Percentiles rank a stretch among this genome's conserved stretches.
Evolutionary conservation across 35 echinoderm and acorn worm species (phyloP).

Genomic region (Stichopus chloronotus): DNA sequence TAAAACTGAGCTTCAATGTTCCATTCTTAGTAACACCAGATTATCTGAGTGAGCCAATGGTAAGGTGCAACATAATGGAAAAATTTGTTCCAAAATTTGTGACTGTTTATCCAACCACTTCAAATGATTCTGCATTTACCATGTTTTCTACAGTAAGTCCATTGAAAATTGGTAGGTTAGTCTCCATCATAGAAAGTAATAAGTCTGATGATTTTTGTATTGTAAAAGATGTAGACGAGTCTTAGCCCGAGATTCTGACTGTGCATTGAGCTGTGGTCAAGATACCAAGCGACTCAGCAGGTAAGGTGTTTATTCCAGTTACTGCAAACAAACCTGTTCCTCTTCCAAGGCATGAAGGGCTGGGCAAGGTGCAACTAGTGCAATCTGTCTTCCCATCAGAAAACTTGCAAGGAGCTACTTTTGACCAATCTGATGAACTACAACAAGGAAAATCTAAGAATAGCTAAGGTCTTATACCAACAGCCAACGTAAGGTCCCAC

Average conservation of each 20-base stretch:
- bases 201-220: too few species aligned
- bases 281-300: slow-evolving; percentile 31
- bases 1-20: not conserved
- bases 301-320: slow-evolving; percentile 46
- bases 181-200: too few species aligned
- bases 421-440: too few species aligned
- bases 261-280: slow-evolving; percentile 46
- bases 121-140: too few species aligned
- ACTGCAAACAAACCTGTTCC: slow-evolving; percentile 24
- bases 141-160: too few species aligned
- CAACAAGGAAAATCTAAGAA: too few species aligned
- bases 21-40: slow-evolving; percentile 70
- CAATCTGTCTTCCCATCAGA: not conserved
- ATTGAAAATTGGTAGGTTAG: too few species aligned
- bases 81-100: not conserved
- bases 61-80: slow-evolving; percentile 81
- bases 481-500: too few species aligned
- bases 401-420: too few species aligned
- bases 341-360: slow-evolving; percentile 27
- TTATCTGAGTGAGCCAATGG: slow-evolving; percentile 58
- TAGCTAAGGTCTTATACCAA: too few species aligned
- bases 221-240: not conserved
- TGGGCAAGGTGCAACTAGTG: slow-evolving; percentile 55
- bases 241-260: slow-evolving; percentile 25
- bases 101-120: too few species aligned